Conservation (phyloP, 2,113 vertebrate genomes). For the Phalacrocorax brasilianus region DNA sequence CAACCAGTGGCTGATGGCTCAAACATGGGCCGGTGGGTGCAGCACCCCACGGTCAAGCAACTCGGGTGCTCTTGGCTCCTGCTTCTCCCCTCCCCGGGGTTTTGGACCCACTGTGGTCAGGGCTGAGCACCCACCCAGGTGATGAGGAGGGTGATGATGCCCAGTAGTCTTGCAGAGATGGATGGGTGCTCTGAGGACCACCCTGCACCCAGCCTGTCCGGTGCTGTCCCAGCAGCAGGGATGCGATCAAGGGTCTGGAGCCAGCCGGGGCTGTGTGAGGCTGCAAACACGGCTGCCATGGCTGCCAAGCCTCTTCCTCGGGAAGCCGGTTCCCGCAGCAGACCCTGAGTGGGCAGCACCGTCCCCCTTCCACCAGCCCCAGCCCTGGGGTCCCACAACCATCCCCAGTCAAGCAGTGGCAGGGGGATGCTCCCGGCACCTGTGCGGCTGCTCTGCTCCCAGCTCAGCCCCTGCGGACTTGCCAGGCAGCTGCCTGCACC, state of each 20-base stretch:
- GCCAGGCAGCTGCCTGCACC: neutral
- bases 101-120: accelerated
- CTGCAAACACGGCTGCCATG: accelerated
- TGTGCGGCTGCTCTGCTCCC: neutral
- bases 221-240: neutral
- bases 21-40: accelerated
- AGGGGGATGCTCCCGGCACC: neutral
- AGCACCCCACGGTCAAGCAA: accelerated
- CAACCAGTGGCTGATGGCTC: accelerated
- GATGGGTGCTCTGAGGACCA: neutral
- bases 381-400: neutral
- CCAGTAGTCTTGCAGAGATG: neutral
- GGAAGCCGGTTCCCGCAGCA: accelerated
- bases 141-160: neutral
- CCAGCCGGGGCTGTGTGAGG: accelerated
- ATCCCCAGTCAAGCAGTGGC: accelerated
- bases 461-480: neutral
- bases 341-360: neutral
- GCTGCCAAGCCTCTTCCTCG: neutral
- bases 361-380: too few relatives aligned
- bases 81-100: neutral
- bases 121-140: neutral
- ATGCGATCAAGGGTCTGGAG: neutral
- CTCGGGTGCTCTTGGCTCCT: neutral
- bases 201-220: too few relatives aligned